Evolutionary conservation across 2,113 vertebrate species (phyloP), one percentile per base, ranked within the genome.

Genomic region (Coturnix japonica): DNA sequence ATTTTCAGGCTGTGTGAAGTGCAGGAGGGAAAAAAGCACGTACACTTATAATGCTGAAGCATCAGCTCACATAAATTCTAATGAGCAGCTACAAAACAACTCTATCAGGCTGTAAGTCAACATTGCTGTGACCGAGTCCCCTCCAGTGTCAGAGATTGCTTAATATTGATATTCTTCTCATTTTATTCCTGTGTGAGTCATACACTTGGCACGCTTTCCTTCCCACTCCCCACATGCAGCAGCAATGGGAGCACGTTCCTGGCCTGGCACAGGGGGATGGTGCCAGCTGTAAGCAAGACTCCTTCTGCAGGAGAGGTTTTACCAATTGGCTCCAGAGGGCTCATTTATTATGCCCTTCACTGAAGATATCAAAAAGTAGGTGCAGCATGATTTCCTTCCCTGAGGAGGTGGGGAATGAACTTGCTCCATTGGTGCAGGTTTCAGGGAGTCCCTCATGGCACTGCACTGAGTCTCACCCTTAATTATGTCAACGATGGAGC

Each of bases 271-370:
- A 28, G 20, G 54, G 57, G 85, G 87, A 90, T 0, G 1, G 18
- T 25, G 80, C 83, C 90, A 64, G 46, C 0, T 0, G 72, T 41
- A 51, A 87, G 31, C 0, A 0, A 7, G 3, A 65, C 31, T 90
- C 43, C 33, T 43, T 70, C 17, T 73, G 28, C 17, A 2, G 2
- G 51, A n/a, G 33, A 18, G 51, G 20, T 37, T 64, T 33, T 63
- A 65, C 41, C 41, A 59, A 18, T 59, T 73, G 13, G 6, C 5
- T 15, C 44, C 10, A 6, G 39, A 63, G 23, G 23, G 21, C 6
- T 60, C 30, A 60, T 51, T 18, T 37, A 35, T 64, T 43, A 5
- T 6, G 13, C 15, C 1, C 4, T 56, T 61, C 2, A 3, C 9
- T 65, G 21, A 17, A 28, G 60, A 19, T 39, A 25, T 15, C 60